Base-by-base conservation (phyloP, 2,797 vertebrate species). In the Spinus pinus region DNA sequence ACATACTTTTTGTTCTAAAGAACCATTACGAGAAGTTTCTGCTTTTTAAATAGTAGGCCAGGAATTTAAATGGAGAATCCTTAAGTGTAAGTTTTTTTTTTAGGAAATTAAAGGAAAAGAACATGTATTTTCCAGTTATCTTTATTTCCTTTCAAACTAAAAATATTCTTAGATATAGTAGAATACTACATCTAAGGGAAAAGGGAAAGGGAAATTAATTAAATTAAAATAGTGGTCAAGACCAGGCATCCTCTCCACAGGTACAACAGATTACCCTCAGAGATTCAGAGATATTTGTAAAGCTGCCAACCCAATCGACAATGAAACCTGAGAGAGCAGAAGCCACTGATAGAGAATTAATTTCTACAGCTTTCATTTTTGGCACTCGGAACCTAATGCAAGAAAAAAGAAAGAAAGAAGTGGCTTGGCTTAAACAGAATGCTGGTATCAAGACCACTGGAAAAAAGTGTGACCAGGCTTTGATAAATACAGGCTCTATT, bases 151-250 rank as follows among this genome's bases (percentile, higher is more conserved):
- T 77, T 49, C 7, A 25, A 77, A 57, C 4, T 46, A 53, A 80
- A 54, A 67, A 41, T 60, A 47, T 35, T 51, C 19, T 12, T 58
- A 35, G 10, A n/a, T 39, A 20, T 20, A 81, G 31, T 23, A 60
- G 24, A 57, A 70, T 61, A 79, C 33, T 86, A 14, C 86, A 25
- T 58, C 24, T 27, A 58, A 58, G 17, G 15, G 23, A 49, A 90
- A 81, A 95, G 15, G 23, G 54, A 90, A 81, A 95, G 17, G n/a
- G n/a, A 62, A 89, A 90, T 47, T 4, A 91, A 93, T 83, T 92
- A 84, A 95, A 88, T 54, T 9, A 27, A 72, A 86, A 53, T 22
- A 31, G 22, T 33, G 9, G n/a, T 56, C 9, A 74, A 39, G 8
- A 49, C 12, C 10, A 84, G 28, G 21, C 12, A 39, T 33, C 56